phyloP scores from a whole-genome alignment of 37 sponge, comb jelly and placozoan genomes.

The Geodia barretti region DNA sequence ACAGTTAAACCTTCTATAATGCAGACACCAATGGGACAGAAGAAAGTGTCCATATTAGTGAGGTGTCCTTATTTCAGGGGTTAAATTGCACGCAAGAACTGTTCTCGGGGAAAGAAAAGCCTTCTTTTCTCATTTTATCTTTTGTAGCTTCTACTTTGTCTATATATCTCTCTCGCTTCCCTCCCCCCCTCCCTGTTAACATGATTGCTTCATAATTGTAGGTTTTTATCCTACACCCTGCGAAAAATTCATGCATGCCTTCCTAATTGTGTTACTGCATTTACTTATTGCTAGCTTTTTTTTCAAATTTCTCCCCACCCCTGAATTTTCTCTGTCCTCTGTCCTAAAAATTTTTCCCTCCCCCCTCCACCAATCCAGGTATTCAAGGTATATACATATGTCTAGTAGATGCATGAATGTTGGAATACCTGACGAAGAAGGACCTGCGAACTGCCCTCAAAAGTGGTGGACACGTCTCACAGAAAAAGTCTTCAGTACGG shows the following conservation, averaged over 20 bases:
- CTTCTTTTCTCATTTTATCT: too few species aligned
- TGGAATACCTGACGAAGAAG: conserved; percentile 92
- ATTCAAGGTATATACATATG: conserved; percentile 69
- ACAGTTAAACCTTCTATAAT: too few species aligned
- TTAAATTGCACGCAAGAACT: too few species aligned
- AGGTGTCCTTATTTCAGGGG: too few species aligned
- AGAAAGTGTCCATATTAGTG: too few species aligned
- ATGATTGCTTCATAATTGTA: too few species aligned
- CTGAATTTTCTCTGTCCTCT: not conserved
- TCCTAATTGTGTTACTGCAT: not conserved
- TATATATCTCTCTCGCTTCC: not conserved
- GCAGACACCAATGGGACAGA: too few species aligned
- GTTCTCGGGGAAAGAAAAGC: too few species aligned
- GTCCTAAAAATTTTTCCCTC: not conserved
- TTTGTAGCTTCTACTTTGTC: not conserved
- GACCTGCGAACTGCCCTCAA: conserved; percentile 78
- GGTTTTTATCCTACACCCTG: not conserved
- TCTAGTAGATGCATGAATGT: conserved; percentile 90
- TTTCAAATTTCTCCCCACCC: too few species aligned
- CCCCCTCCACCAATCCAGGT: not conserved
- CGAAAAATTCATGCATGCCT: not conserved
- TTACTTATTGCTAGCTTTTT: not conserved
- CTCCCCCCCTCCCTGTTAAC: not conserved
- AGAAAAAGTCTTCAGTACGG: conserved; percentile 85
- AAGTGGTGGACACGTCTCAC: conserved; percentile 84